Evolutionary conservation across 2,888 invertebrate genomes (phyloP), one percentile per base, ranked within the genome.

Genomic region (Ommatoiulus sabulosus): DNA sequence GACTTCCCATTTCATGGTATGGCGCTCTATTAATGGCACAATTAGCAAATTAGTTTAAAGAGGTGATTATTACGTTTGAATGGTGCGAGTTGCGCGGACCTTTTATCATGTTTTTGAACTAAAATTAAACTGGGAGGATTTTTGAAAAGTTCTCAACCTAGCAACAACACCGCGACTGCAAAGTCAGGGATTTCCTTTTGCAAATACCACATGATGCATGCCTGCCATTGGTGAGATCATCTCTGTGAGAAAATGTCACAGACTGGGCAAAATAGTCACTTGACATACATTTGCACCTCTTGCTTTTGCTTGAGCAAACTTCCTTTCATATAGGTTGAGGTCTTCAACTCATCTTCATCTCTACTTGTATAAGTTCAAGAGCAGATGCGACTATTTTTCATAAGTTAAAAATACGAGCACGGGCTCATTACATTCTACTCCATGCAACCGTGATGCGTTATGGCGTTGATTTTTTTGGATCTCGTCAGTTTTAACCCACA

Each of bases 291-390:
- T 72, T 72, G 12, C 72, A 72, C 72, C 17, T 72, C n/a, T 72
- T 72, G 20, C 7, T 72, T 20, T 24, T 24, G 7, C 72, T 20
- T 24, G 6, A 24, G 72, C 3, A 72, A 72, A n/a, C 24, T 52
- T 72, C 24, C 24, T 20, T 4, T 24, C 24, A 72, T 35, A 35
- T 20, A 80, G 35, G 80, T 35, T 80, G 80, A 80, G 72, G 72
- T 72, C 24, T 72, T 12, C 72, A 24, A 72, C 24, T 72, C 24
- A 10, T 24, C n/a, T 20, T 72, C 10, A 24, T 72, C 24, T 72
- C 24, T n/a, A n/a, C n/a, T n/a, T n/a, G n/a, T n/a, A n/a, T 35
- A 80, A 80, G 80, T 35, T 80, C 80, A 80, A 80, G 80, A 80
- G 80, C 80, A 15, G 35, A 80, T 43, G 3, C 80, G 15, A 4